Evolutionary conservation across 2,113 vertebrate species (phyloP).

Genomic region (Corythoichthys intestinalis): DNA sequence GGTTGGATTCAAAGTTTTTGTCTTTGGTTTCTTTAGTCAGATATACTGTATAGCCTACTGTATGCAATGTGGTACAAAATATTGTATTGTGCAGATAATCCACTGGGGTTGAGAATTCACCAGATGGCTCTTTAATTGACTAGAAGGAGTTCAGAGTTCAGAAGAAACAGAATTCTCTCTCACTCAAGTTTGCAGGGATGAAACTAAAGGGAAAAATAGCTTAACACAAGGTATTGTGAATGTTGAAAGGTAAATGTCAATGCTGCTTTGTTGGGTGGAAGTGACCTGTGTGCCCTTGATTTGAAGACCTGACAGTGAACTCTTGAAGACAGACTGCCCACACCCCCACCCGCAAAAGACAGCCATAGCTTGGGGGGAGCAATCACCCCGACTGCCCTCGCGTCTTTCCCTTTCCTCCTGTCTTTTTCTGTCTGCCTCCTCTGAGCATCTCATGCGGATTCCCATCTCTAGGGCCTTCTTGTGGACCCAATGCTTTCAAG

Average conservation of each 20-base stretch:
- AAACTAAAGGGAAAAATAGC: neutral
- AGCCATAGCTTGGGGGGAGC: slow-evolving; percentile 59
- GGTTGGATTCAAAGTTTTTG: no score
- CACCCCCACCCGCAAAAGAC: slow-evolving; percentile 56
- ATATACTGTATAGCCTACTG: no score
- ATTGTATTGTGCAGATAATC: neutral
- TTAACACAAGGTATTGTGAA: neutral
- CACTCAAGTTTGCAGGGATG: neutral
- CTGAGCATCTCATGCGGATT: slow-evolving; percentile 33
- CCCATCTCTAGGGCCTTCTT: slow-evolving; percentile 62
- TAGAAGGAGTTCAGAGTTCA: neutral
- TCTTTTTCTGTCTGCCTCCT: slow-evolving; percentile 50
- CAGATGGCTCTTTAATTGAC: neutral
- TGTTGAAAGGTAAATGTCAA: slow-evolving; percentile 4
- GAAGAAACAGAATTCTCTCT: neutral
- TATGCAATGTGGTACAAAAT: no score
- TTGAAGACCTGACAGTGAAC: slow-evolving; percentile 70
- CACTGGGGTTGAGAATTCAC: neutral
- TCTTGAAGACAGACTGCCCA: slow-evolving; percentile 55
- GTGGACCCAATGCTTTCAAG: slow-evolving; percentile 68
- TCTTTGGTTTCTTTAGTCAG: no score
- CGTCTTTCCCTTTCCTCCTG: slow-evolving; percentile 48
- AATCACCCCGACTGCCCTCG: slow-evolving; percentile 63
- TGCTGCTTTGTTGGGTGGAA: slow-evolving; percentile 29
- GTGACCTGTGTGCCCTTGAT: slow-evolving; percentile 37